phyloP scores from a whole-genome alignment of 2,888 invertebrate genomes.

The Drosophila infuscata region DNA sequence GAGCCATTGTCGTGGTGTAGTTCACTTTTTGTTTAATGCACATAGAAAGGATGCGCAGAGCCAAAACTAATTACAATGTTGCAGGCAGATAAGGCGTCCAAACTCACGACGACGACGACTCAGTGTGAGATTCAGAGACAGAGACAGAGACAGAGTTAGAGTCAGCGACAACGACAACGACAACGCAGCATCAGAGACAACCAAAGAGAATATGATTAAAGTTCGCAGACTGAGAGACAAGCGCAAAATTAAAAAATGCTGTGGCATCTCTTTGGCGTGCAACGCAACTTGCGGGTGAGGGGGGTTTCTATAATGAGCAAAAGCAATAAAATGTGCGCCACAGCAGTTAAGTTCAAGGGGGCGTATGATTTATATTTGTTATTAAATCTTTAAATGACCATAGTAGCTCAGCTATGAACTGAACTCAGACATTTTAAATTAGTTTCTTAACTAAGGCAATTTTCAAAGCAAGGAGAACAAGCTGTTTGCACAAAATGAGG shows the following conservation, averaged over 20 bases:
- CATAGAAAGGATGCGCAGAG: conserved; percentile 33
- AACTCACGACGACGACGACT: neutral
- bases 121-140: neutral
- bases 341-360: conserved; percentile 50
- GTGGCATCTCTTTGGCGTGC: conserved; percentile 62
- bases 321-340: conserved; percentile 68
- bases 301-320: conserved; percentile 67
- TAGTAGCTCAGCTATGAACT: conserved; percentile 17
- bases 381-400: conserved; percentile 67
- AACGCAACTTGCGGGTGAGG: conserved; percentile 32
- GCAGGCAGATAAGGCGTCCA: conserved; percentile 50
- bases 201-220: conserved; percentile 74
- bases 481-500: conserved; percentile 8
- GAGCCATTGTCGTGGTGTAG: conserved; percentile 50
- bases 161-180: neutral
- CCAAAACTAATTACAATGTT: conserved; percentile 77
- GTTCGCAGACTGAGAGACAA: conserved; percentile 58
- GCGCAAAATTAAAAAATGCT: conserved; percentile 74
- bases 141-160: conserved; percentile 1
- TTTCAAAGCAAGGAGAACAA: conserved; percentile 26
- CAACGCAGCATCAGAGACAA: conserved; percentile 3
- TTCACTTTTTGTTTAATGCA: conserved; percentile 47
- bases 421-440: conserved; percentile 40
- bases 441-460: conserved; percentile 54
- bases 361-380: conserved; percentile 75